Evolutionary conservation across 2,113 vertebrate genomes (phyloP).

Genomic region (Podiceps cristatus): DNA sequence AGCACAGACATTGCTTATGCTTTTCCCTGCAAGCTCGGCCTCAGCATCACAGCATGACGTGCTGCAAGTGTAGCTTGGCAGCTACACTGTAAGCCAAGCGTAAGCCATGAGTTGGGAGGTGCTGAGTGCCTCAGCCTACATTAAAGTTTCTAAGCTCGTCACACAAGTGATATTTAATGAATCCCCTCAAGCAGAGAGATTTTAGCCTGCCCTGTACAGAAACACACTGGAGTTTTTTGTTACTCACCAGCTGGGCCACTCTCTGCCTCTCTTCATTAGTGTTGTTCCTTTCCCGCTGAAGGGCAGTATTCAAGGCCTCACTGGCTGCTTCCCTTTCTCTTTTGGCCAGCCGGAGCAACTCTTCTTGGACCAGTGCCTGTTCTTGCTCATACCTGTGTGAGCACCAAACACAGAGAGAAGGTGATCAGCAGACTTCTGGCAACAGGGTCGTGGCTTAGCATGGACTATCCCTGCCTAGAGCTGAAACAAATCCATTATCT

Average conservation of each 20-base stretch:
- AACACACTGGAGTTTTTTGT: accelerated
- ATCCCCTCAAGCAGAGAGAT: background rate
- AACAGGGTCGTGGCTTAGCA: background rate
- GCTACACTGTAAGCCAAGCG: background rate
- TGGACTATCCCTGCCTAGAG: background rate
- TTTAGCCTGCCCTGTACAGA: background rate
- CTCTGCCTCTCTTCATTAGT: constrained; percentile 76
- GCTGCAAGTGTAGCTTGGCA: background rate
- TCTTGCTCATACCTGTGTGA: constrained; percentile 84
- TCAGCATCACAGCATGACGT: accelerated
- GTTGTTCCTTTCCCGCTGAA: constrained; percentile 66
- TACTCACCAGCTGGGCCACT: constrained; percentile 83
- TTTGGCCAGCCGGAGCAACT: constrained; percentile 79
- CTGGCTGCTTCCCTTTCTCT: constrained; percentile 80
- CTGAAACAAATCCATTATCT: background rate
- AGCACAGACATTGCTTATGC: background rate
- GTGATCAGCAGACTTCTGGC: background rate
- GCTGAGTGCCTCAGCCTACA: background rate
- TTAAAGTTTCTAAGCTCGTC: background rate
- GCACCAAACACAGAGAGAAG: background rate
- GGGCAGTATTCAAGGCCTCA: constrained; percentile 58
- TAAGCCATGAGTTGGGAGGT: background rate
- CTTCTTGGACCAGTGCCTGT: constrained; percentile 85
- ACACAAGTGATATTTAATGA: background rate
- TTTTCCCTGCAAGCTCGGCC: background rate